Conservation (phyloP, 2,797 vertebrate species). For the Microctenopoma lineatum region DNA sequence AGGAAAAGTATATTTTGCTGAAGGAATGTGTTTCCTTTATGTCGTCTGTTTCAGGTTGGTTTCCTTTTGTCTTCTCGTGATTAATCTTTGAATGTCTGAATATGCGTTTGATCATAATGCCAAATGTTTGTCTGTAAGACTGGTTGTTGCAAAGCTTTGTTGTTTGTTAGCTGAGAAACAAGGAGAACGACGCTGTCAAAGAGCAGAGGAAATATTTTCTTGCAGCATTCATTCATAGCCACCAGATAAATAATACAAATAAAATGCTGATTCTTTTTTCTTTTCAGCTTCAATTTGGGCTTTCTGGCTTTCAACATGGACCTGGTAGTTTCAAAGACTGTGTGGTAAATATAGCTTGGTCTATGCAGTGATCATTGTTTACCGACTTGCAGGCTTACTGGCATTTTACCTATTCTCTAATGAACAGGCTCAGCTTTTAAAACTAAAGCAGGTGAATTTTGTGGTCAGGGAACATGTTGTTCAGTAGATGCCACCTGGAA, state of each 20-base stretch:
- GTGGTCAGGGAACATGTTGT: not conserved
- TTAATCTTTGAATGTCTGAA: constrained; percentile 60
- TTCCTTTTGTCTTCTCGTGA: constrained; percentile 53
- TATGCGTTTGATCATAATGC: constrained; percentile 60
- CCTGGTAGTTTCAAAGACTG: constrained; percentile 16
- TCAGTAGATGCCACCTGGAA: not conserved
- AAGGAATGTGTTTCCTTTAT: constrained; percentile 52
- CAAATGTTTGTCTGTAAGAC: constrained; percentile 59
- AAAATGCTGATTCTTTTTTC: constrained; percentile 52
- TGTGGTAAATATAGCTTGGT: constrained; percentile 16
- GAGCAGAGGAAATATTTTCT: constrained; percentile 46
- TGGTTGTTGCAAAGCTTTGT: constrained; percentile 62
- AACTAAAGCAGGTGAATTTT: not conserved
- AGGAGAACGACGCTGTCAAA: constrained; percentile 46
- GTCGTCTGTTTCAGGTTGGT: constrained; percentile 53
- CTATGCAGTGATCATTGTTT: constrained; percentile 26
- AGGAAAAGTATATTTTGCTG: constrained; percentile 49
- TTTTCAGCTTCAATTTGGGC: constrained; percentile 3
- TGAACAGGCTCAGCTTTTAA: constrained; percentile 1
- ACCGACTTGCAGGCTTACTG: constrained; percentile 18
- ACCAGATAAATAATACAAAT: constrained; percentile 50
- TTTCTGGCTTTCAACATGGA: constrained; percentile 23
- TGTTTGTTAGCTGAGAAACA: constrained; percentile 56
- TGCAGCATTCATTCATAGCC: constrained; percentile 41
- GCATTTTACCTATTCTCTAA: not conserved